These are phyloP conservation scores for Coreoperca whiteheadi DNA, from an alignment of 2,113 vertebrate species.

Conservation along the genomic window DNA sequence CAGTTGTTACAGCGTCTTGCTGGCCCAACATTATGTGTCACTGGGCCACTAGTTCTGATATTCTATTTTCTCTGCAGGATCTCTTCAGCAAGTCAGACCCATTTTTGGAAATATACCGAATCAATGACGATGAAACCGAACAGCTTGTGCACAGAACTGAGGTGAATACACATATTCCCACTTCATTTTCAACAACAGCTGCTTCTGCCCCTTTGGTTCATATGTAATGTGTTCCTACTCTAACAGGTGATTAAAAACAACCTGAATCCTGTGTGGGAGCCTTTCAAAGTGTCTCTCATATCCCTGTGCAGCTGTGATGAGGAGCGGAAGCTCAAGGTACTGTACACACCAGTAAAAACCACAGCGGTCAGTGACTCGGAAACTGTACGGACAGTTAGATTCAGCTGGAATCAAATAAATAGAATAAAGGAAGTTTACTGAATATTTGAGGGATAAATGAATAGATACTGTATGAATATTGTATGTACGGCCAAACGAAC, in stretches of 20 bases:
- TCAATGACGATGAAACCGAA: constrained; percentile 88
- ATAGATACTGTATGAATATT: neutral
- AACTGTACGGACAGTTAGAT: neutral
- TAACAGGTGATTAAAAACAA: constrained; percentile 96
- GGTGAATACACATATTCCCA: constrained; percentile 76
- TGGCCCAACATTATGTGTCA: neutral
- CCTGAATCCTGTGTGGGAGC: constrained; percentile 94
- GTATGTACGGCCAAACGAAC: neutral
- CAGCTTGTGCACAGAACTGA: constrained; percentile 95
- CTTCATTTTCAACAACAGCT: neutral
- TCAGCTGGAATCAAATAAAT: neutral
- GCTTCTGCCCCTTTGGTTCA: neutral
- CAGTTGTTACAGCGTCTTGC: neutral
- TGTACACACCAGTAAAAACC: constrained; percentile 1
- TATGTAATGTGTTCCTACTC: constrained; percentile 15
- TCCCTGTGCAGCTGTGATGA: constrained; percentile 96
- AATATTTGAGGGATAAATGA: neutral
- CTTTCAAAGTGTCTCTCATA: constrained; percentile 95
- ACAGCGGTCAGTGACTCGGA: neutral
- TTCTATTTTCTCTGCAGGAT: constrained; percentile 83
- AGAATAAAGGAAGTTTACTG: neutral
- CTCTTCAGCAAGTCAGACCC: constrained; percentile 98
- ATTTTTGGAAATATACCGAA: constrained; percentile 94
- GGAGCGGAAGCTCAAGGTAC: constrained; percentile 92
- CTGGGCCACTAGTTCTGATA: constrained; percentile 1